Percentiles rank a stretch among this genome's conserved stretches.
phyloP scores from a whole-genome alignment of 2,113 vertebrate species.

The Balaenoptera acutorostrata region DNA sequence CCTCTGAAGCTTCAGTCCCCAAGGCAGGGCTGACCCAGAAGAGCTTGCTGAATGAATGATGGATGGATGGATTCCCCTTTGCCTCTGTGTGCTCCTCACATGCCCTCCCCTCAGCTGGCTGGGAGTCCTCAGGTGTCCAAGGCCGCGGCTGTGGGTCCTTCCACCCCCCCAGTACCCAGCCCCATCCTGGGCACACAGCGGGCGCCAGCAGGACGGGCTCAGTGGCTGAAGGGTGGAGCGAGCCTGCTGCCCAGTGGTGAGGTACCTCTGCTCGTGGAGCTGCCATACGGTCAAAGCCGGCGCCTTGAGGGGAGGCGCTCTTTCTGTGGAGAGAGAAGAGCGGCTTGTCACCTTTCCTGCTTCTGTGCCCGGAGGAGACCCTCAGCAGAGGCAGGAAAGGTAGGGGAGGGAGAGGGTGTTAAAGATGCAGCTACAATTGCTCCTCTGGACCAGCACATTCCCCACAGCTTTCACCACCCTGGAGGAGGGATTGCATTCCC shows the following conservation, averaged over 20 bases:
- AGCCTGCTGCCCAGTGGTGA: no score
- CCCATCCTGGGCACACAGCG: accelerated
- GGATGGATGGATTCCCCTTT: accelerated
- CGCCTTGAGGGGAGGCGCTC: slow-evolving; percentile 56
- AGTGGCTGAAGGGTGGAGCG: background rate
- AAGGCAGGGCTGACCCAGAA: background rate
- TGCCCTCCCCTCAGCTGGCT: background rate
- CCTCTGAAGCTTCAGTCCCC: background rate
- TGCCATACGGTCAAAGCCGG: slow-evolving; percentile 65
- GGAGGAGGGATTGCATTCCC: background rate
- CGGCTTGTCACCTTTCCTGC: background rate
- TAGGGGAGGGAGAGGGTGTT: accelerated
- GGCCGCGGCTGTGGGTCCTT: background rate
- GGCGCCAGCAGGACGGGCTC: accelerated
- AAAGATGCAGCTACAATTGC: accelerated
- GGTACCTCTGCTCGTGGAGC: slow-evolving; percentile 81
- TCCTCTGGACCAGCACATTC: accelerated
- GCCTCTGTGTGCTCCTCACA: background rate
- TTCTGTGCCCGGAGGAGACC: background rate
- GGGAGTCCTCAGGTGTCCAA: background rate
- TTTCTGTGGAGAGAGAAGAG: slow-evolving; percentile 76
- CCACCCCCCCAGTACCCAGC: accelerated
- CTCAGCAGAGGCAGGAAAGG: background rate
- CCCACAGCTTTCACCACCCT: accelerated
- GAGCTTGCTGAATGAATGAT: background rate